phyloP scores from a whole-genome alignment of 2,888 invertebrate genomes.

The Anoncus sp. region DNA sequence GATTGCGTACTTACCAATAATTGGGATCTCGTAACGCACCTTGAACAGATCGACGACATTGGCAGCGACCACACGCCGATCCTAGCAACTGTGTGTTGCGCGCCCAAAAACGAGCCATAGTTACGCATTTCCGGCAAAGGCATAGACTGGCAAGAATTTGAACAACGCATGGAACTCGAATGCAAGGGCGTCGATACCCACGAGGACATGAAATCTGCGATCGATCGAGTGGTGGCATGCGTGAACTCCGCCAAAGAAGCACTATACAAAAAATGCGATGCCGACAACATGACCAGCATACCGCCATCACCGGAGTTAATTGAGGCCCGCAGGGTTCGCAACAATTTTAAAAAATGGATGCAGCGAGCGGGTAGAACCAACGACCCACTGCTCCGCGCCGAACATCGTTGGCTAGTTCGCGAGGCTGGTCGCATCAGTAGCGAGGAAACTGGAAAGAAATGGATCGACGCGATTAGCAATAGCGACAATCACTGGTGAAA shows the following conservation, averaged over 20 bases:
- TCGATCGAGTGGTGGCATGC: background rate
- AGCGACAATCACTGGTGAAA: constrained; percentile 26
- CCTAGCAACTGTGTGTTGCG: no score
- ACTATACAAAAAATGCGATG: constrained; percentile 5
- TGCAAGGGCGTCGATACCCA: background rate
- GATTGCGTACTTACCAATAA: background rate
- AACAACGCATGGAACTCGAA: constrained; percentile 1
- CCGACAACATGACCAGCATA: background rate
- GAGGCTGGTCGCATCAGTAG: constrained; percentile 1
- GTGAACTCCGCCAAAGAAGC: constrained; percentile 9
- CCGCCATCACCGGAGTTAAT: constrained; percentile 1
- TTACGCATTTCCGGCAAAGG: no score
- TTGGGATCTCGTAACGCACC: background rate
- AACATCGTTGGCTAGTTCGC: constrained; percentile 3
- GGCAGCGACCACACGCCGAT: background rate
- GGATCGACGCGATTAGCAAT: background rate
- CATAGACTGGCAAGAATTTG: no score
- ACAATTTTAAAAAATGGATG: constrained; percentile 3
- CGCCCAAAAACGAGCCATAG: no score
- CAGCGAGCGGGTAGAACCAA: constrained; percentile 9
- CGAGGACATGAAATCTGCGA: background rate
- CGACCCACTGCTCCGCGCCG: background rate
- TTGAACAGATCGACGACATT: background rate
- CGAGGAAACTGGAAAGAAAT: constrained; percentile 3
- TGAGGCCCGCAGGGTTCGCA: constrained; percentile 6